Conservation (phyloP, 2,113 vertebrate genomes). For the Athene cunicularia region DNA sequence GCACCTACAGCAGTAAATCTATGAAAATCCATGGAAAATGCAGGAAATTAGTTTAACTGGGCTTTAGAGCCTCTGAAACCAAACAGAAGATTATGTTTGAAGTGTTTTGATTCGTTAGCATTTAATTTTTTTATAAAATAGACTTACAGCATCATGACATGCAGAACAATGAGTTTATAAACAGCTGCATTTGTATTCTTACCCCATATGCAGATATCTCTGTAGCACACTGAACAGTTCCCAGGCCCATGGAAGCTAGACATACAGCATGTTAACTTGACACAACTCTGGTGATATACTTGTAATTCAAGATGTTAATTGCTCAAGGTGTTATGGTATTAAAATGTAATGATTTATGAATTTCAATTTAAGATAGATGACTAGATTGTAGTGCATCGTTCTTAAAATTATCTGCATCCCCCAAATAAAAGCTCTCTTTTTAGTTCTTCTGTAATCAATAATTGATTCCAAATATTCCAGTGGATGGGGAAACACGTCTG, state of each 20-base stretch:
- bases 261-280: neutral
- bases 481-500: neutral
- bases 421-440: neutral
- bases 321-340: neutral
- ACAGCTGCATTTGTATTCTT: neutral
- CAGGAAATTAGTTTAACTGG: slow-evolving; percentile 32
- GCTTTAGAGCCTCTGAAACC: slow-evolving; percentile 3
- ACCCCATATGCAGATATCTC: neutral
- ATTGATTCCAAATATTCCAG: neutral
- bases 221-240: neutral
- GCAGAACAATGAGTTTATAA: neutral
- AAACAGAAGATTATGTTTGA: neutral
- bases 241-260: neutral
- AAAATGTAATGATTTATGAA: neutral
- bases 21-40: slow-evolving; percentile 29
- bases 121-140: neutral
- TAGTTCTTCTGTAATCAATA: neutral
- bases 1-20: slow-evolving; percentile 27
- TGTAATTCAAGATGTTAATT: neutral
- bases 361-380: neutral
- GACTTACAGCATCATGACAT: neutral
- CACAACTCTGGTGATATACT: neutral
- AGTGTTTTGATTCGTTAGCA: neutral
- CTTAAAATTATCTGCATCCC: neutral
- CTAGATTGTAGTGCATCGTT: neutral